phyloP scores from a whole-genome alignment of 2,113 vertebrate species.

The Nestor notabilis region DNA sequence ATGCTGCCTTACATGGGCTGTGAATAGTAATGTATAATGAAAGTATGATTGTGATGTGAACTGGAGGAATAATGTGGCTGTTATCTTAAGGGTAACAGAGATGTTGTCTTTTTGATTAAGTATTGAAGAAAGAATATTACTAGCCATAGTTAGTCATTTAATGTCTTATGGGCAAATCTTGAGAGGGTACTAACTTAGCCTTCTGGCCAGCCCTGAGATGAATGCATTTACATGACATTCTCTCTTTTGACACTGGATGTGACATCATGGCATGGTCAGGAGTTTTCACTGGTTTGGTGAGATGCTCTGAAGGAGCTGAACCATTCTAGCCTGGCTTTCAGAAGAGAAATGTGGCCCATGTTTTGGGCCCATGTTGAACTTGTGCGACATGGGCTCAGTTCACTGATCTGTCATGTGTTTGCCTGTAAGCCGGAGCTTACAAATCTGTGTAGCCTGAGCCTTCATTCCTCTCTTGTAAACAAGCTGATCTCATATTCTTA shows the following conservation, averaged over 20 bases:
- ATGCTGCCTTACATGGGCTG: not conserved
- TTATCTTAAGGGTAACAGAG: not conserved
- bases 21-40: not conserved
- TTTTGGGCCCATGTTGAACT: not conserved
- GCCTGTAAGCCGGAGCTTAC: not conserved
- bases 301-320: not conserved
- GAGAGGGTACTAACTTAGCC: not conserved
- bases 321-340: not conserved
- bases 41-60: not conserved
- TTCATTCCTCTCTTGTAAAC: not conserved
- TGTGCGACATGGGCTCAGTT: fast-evolving
- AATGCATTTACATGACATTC: not conserved
- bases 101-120: not conserved
- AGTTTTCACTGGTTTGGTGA: not conserved
- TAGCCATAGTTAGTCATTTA: not conserved
- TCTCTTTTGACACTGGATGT: not conserved
- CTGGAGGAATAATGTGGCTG: not conserved
- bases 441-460: not conserved
- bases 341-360: not conserved
- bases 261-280: not conserved
- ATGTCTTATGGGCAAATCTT: not conserved
- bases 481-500: not conserved
- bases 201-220: not conserved
- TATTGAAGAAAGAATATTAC: not conserved
- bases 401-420: not conserved